Base-by-base conservation (phyloP, 1,140 invertebrate genomes). In the Neodiprion fabricii region DNA sequence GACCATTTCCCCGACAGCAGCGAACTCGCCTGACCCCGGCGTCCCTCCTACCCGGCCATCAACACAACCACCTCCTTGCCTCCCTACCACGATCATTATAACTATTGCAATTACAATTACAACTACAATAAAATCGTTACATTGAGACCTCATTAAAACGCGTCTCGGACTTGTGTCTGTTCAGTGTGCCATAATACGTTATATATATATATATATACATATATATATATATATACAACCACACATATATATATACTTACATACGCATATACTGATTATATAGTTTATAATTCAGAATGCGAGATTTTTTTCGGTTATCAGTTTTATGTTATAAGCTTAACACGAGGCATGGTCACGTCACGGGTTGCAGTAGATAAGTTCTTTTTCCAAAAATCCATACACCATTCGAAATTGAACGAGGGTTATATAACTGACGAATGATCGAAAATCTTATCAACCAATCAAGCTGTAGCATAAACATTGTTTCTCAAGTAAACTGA, bases 1-100 rank as follows among this genome's bases (percentile, higher is more conserved):
- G 91, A 92, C 49, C 92, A 95, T 84, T 96, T 95, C 83, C 89
- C 92, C 78, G 92, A 93, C 79, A 90, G 90, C 74, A 91, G 92
- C 82, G 92, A 94, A 87, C 89, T 92, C 86, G 92, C 93, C 92
- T 93, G 92, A 94, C 91, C 90, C 88, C 88, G 86, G 90, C 82
- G 87, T 86, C 79, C 82, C 78, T 77, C 85, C 76, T 85, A 85
- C 76, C 80, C 81, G 76, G 79, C 76, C 61, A 75, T 77, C 47
- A 78, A 78, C 71, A 80, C 82, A 77, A 81, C 82, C 48, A 82
- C 82, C 76, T 81, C 83, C 76, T 81, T 82, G 74, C 80, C 82
- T 74, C 81, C 84, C 77, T 86, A 87, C 80, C 82, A 82, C 81
- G 82, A 85, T 79, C 83, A 85, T 74, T 85, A 84, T 78, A 81